phyloP scores from a whole-genome alignment of 2,113 vertebrate species.

The Nesogale talazaci region DNA sequence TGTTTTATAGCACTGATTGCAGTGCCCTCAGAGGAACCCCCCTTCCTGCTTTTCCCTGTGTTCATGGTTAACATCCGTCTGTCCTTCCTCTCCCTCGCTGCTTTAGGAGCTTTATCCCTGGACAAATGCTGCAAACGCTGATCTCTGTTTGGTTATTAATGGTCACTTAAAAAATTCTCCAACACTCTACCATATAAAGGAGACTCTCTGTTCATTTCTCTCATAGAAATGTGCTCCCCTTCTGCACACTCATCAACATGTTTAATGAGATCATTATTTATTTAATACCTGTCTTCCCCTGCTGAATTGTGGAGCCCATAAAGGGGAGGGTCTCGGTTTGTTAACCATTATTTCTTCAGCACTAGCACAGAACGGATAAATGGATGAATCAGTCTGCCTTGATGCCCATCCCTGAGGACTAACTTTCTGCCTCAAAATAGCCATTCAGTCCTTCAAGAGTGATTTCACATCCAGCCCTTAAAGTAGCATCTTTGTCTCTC shows the following conservation, averaged over 20 bases:
- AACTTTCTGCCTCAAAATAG: background rate
- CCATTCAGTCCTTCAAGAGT: background rate
- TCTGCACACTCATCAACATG: background rate
- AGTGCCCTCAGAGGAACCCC: too few relatives aligned
- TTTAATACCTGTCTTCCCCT: background rate
- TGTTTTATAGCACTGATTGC: too few relatives aligned
- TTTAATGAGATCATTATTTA: constrained; percentile 19
- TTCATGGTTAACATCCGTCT: too few relatives aligned
- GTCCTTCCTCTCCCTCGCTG: too few relatives aligned
- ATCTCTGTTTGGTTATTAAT: background rate
- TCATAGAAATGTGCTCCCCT: background rate
- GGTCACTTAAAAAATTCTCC: background rate
- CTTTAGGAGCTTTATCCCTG: too few relatives aligned
- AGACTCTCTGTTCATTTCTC: background rate
- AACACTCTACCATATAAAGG: background rate
- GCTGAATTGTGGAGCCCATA: background rate
- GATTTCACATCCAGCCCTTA: background rate
- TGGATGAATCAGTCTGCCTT: background rate
- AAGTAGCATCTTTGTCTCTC: background rate
- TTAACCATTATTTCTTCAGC: background rate
- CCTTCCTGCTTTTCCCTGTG: too few relatives aligned
- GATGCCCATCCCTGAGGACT: background rate
- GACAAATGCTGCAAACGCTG: too few relatives aligned
- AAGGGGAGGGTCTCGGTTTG: background rate
- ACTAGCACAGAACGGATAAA: background rate